Percentiles rank a stretch among this genome's conserved stretches.
Conservation (phyloP, 2,113 vertebrate species). For the Eonycteris spelaea region DNA sequence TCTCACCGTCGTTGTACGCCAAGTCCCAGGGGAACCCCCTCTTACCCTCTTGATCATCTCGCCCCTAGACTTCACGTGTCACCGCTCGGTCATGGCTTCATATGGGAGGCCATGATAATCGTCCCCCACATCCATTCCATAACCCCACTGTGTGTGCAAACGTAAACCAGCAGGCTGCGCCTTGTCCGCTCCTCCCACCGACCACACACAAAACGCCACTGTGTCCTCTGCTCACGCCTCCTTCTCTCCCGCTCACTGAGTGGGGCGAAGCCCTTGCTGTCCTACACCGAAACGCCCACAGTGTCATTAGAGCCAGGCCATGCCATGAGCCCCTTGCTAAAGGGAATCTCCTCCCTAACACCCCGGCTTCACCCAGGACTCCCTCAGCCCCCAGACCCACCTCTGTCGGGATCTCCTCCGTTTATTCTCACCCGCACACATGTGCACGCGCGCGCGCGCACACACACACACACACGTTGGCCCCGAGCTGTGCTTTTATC, state of each 20-base stretch:
- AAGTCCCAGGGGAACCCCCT: neutral
- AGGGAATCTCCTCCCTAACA: neutral
- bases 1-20: neutral
- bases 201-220: too few species aligned
- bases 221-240: neutral
- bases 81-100: too few species aligned
- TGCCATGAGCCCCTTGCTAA: neutral
- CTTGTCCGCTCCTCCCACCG: neutral
- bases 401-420: neutral
- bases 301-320: neutral
- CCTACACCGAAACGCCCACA: fast-evolving
- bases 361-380: neutral
- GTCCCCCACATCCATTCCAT: neutral
- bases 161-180: neutral
- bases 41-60: neutral
- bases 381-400: neutral
- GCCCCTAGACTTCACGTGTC: neutral
- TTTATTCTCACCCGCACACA: neutral
- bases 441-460: fast-evolving
- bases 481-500: neutral
- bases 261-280: too few species aligned
- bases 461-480: neutral
- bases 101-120: fast-evolving
- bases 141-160: neutral
- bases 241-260: neutral